Percentiles rank a stretch among this genome's conserved stretches.
These are phyloP conservation scores for Dorcus parallelipipedus DNA, from an alignment of 2,888 invertebrate genomes.

Conservation along the genomic window DNA sequence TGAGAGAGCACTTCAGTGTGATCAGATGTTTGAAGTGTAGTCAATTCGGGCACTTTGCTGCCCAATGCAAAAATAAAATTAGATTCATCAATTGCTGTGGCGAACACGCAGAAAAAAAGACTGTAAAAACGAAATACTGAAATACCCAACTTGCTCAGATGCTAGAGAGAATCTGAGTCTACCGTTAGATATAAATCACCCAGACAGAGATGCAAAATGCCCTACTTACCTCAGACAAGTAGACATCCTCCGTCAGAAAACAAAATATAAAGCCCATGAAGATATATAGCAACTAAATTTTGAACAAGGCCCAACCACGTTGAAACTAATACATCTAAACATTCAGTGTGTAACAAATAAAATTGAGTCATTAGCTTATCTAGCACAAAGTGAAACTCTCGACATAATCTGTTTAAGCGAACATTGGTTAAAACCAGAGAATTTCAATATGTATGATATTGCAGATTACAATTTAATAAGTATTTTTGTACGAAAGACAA, in stretches of 20 bases:
- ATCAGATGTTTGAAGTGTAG: background rate
- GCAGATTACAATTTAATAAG: no score
- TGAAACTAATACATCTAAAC: background rate
- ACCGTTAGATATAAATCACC: background rate
- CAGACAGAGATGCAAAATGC: background rate
- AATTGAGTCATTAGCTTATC: background rate
- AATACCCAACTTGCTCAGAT: background rate
- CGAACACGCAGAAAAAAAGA: background rate
- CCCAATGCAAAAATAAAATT: background rate
- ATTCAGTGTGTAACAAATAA: background rate
- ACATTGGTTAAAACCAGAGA: no score
- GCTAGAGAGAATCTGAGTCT: background rate
- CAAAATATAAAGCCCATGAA: no score
- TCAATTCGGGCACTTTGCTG: background rate
- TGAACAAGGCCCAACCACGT: background rate
- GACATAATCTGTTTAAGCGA: no score
- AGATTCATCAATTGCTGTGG: background rate
- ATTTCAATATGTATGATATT: no score
- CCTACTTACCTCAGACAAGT: background rate
- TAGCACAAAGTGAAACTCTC: no score
- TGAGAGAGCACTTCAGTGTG: no score
- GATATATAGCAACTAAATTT: no score
- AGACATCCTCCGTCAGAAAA: no score
- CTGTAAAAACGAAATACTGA: background rate
- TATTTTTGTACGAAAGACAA: no score